Base-by-base conservation (phyloP, 2,113 vertebrate species). In the Coreoperca whiteheadi region DNA sequence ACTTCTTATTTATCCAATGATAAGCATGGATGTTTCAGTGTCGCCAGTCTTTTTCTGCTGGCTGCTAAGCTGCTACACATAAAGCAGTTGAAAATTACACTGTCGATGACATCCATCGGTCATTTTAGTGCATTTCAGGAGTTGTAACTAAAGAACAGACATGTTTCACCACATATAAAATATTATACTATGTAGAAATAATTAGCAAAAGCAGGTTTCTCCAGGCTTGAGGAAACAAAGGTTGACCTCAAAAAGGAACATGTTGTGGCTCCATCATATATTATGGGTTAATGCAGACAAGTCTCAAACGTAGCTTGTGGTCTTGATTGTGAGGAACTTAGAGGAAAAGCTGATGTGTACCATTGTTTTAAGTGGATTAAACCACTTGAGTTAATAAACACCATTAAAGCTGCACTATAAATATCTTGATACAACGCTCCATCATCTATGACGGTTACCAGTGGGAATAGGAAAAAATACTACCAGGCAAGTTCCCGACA, bases 61-160 rank as follows among this genome's bases (percentile, higher is more conserved):
- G 16, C 50, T 82, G 53, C 68, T 46, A 25, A 72, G 34, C 64
- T 61, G 9, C 53, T 68, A 16, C 39, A 71, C 9, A 63, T 63
- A 6, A 73, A 61, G 48, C 34, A 28, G 46, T 23, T 5, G 16
- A 34, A 59, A 63, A 25, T 61, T 6, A 30, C 30, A 41, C 46
- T 65, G 4, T 37, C 20, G 10, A 23, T 74, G 61, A 43, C 32
- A 53, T 60, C 10, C 2, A 21, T 3, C 7, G 28, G n/a, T 76
- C 23, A 54, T 63, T 53, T 71, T n/a, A 5, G 12, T 69, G 12
- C 9, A 50, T 69, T 32, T 23, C 21, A 37, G 3, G 10, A 25
- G 20, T n/a, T 57, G 10, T 54, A 7, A 66, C 65, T 54, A 8
- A 66, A 77, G 34, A 41, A 12, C 6, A 43, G 6, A 9, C 9